Percentiles rank a stretch among this genome's conserved stretches.
These are phyloP conservation scores for Orientallactaga bullata DNA, from an alignment of 2,113 vertebrate genomes.

Conservation along the genomic window DNA sequence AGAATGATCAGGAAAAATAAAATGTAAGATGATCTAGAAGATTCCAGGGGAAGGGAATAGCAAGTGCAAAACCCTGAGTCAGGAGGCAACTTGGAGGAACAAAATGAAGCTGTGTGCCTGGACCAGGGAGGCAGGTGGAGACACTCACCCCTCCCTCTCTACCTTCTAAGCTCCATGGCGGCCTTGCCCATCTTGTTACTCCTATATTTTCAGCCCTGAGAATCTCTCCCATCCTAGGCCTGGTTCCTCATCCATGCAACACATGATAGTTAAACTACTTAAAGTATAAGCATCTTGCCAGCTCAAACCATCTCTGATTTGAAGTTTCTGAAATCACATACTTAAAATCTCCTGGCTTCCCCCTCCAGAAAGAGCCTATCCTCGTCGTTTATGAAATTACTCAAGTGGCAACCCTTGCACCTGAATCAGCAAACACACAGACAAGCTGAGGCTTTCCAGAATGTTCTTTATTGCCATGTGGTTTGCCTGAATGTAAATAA, in stretches of 20 bases:
- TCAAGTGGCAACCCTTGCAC: slow-evolving; percentile 17
- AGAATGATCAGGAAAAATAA: background rate
- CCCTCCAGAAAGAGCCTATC: background rate
- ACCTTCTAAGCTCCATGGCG: background rate
- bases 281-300: background rate
- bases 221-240: background rate
- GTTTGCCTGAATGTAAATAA: background rate
- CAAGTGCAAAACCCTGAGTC: background rate
- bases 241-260: background rate
- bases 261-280: background rate
- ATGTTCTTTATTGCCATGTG: background rate
- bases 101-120: background rate
- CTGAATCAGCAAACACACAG: slow-evolving; percentile 34
- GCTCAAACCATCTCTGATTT: background rate
- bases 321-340: slow-evolving; percentile 3
- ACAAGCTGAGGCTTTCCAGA: background rate
- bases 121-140: background rate
- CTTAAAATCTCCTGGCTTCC: slow-evolving; percentile 2
- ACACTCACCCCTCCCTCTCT: rapidly evolving
- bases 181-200: background rate
- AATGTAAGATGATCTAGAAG: background rate
- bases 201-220: background rate
- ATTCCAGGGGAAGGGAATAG: background rate
- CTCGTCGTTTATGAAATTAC: slow-evolving; percentile 35
- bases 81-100: background rate